phyloP scores from a whole-genome alignment of 2,797 vertebrate genomes.

The Rhynchonycteris naso region DNA sequence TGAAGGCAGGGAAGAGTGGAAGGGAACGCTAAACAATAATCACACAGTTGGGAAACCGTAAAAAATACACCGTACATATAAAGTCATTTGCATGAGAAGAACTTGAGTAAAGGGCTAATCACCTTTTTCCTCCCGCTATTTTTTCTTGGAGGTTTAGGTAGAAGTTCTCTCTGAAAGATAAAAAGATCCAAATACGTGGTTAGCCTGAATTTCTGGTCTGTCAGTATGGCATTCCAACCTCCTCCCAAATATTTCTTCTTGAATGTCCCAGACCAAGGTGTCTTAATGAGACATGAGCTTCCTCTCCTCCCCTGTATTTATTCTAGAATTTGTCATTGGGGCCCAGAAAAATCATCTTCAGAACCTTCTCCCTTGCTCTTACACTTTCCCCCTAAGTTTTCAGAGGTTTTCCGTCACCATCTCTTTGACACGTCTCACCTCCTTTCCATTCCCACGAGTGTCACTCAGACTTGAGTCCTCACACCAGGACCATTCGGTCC shows the following conservation, averaged over 20 bases:
- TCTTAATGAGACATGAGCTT: background rate
- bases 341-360: conserved; percentile 33
- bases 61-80: background rate
- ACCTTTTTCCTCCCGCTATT: background rate
- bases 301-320: background rate
- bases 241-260: background rate
- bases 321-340: background rate
- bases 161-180: conserved; percentile 56
- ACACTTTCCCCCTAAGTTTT: background rate
- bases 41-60: background rate
- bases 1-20: too few relatives aligned
- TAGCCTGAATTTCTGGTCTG: background rate
- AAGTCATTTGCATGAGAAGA: background rate
- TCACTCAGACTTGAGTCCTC: background rate
- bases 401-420: background rate
- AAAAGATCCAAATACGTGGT: background rate
- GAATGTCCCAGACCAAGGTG: background rate
- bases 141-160: background rate
- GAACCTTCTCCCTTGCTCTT: background rate
- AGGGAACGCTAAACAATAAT: background rate
- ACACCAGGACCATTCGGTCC: background rate
- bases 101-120: background rate
- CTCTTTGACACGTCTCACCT: background rate
- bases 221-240: background rate
- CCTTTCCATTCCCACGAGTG: background rate